Base-by-base conservation (phyloP, 2,113 vertebrate genomes). In the Clinocottus analis region DNA sequence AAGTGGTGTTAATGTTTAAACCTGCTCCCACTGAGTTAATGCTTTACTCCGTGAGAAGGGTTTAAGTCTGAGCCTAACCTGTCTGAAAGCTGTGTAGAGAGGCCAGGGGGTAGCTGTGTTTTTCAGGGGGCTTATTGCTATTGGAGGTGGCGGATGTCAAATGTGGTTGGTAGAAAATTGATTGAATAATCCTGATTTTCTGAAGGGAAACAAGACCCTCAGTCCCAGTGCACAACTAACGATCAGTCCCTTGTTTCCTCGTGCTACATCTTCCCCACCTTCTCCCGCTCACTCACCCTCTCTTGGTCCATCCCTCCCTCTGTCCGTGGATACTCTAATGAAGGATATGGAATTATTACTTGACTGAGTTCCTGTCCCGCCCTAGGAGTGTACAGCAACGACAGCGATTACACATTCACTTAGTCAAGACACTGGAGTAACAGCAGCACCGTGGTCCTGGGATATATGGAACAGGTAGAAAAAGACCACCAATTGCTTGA, bases 1-100 rank as follows among this genome's bases (percentile, higher is more conserved):
- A 88, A 56, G 31, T 73, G 41, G 39, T 77, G 91, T 94, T 95
- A 95, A 95, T 95, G 75, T 94, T 94, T 94, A 95, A 95, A 83
- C 93, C 68, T 27, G 55, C 71, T 65, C 78, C 31, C 72, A 43
- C 68, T 27, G 39, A 85, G 94, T 95, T 95, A 95, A 95, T 95
- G 84, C 92, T 92, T 94, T 74, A 94, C 93, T 78, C 45, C 17
- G 68, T 7, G 67, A 65, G 80, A 55, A 78, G 5, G 21, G 39
- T 80, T 82, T 69, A 56, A 71, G 63, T 63, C 49, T 77, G 37
- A 51, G 25, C 33, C 47, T 11, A 37, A 45, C 23, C 67, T 61
- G 64, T 77, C 63, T 69, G 49, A 66, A 53, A 63, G 75, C 39
- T 43, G 7, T 39, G 62, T 23, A 13, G 51, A n/a, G 65, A 77